Evolutionary conservation across 2,888 invertebrate genomes (phyloP), one percentile per base, ranked within the genome.

Genomic region (Synanthedon andrenaeformis): DNA sequence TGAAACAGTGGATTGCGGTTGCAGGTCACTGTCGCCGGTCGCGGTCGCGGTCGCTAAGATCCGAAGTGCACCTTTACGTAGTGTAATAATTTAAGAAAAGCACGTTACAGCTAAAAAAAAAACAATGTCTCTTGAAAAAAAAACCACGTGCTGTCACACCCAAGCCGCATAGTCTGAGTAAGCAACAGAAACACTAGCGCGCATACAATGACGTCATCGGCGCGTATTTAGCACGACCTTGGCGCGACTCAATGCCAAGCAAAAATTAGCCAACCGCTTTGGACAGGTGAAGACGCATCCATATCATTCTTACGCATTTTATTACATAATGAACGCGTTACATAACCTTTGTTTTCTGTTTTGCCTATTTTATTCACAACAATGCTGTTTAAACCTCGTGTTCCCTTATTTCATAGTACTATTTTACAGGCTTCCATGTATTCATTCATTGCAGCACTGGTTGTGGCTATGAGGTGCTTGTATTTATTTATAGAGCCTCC

Each of bases 171-270:
- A 51, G 53, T 56, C 54, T 54, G 55, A 53, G 52, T 53, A 52
- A 56, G 58, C 49, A 54, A 58, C 59, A 52, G 51, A 49, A 54
- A 60, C 62, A 61, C 67, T 10, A 35, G 62, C 66, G 65, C 64
- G 66, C 63, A 58, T 58, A 57, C 55, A 53, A 59, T 84, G 82
- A 84, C 82, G 84, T 84, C 83, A 82, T 60, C 57, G 55, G 62
- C 57, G 62, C 72, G 73, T 70, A 74, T 80, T 74, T 76, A 75
- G 74, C 64, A 59, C 61, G 69, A 80, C 86, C 86, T 86, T 86
- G 84, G 66, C 70, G 69, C 64, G 62, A 70, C 72, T 74, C 86
- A 84, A 82, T 85, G 85, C 83, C 83, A 77, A 72, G 72, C 69
- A 72, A 74, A 77, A 66, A 78, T 79, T 82, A 70, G 79, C 71